phyloP scores from a whole-genome alignment of 2,797 vertebrate species.

The Melopsittacus undulatus region DNA sequence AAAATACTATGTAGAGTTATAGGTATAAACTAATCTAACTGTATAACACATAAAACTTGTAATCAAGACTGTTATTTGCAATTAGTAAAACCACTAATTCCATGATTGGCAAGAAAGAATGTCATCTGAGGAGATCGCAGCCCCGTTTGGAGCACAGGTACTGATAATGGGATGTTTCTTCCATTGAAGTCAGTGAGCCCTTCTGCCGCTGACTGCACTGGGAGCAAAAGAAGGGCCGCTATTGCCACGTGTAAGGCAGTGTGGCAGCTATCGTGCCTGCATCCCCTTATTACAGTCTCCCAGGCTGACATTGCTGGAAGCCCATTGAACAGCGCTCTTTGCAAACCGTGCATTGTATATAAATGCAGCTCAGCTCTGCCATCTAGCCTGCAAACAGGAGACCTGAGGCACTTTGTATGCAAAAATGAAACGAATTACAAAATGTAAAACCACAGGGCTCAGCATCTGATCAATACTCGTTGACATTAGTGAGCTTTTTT shows the following conservation, averaged over 20 bases:
- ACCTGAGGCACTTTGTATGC: not conserved
- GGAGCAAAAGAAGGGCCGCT: not conserved
- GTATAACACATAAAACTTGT: constrained; percentile 72
- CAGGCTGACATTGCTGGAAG: not conserved
- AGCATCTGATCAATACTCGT: not conserved
- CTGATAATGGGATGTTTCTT: not conserved
- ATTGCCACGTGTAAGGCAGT: fast-evolving
- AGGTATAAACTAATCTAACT: constrained; percentile 79
- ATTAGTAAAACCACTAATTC: constrained; percentile 72
- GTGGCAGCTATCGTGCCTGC: fast-evolving
- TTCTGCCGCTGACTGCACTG: not conserved
- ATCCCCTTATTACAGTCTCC: not conserved
- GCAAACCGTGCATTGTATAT: fast-evolving
- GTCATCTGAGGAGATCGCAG: constrained; percentile 55
- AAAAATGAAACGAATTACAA: not conserved
- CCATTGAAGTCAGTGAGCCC: not conserved
- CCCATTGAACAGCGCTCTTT: not conserved
- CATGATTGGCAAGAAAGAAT: constrained; percentile 73
- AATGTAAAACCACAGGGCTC: constrained; percentile 1
- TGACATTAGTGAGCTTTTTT: not conserved
- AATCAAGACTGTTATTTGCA: constrained; percentile 77
- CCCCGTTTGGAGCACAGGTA: not conserved
- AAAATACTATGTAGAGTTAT: constrained; percentile 82
- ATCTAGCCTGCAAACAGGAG: not conserved
- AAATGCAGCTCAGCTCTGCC: not conserved